Conservation (phyloP, 37 sponge, comb jelly and placozoan genomes). For the Axinella damicornis region DNA sequence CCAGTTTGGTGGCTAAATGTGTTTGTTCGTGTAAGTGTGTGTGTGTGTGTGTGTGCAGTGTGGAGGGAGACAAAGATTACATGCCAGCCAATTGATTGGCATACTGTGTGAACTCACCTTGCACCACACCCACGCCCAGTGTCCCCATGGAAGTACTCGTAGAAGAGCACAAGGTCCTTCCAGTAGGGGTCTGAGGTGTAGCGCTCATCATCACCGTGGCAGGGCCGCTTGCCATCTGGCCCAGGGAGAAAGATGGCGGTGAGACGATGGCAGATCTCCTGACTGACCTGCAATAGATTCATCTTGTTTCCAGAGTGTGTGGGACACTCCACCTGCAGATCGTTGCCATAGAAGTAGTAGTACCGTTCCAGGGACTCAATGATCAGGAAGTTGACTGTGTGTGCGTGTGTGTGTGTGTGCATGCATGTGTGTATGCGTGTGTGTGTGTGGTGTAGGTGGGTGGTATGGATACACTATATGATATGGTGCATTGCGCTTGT, state of each 20-base stretch:
- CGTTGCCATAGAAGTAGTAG: slow-evolving; percentile 90
- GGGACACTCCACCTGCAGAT: slow-evolving; percentile 92
- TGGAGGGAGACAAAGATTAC: neutral
- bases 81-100: neutral
- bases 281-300: slow-evolving; percentile 82
- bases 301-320: slow-evolving; percentile 82
- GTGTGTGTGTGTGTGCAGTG: too few species aligned
- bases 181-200: slow-evolving; percentile 89
- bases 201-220: slow-evolving; percentile 84
- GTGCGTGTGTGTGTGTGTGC: slow-evolving; percentile 18
- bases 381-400: slow-evolving; percentile 89
- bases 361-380: slow-evolving; percentile 95
- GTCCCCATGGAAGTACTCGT: slow-evolving; percentile 96
- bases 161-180: slow-evolving; percentile 94
- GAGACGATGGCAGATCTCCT: slow-evolving; percentile 77
- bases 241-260: slow-evolving; percentile 75
- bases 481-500: too few species aligned
- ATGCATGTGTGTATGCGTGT: slow-evolving; percentile 8
- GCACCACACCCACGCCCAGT: slow-evolving; percentile 96
- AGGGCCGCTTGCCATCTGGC: slow-evolving; percentile 73
- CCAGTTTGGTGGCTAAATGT: slow-evolving; percentile 94
- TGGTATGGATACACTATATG: too few species aligned
- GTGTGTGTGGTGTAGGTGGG: too few species aligned
- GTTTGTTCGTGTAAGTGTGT: neutral
- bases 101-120: slow-evolving; percentile 67